Conservation (phyloP, 92 coral and sea anemone species). For the Epizoanthus illoricatus region DNA sequence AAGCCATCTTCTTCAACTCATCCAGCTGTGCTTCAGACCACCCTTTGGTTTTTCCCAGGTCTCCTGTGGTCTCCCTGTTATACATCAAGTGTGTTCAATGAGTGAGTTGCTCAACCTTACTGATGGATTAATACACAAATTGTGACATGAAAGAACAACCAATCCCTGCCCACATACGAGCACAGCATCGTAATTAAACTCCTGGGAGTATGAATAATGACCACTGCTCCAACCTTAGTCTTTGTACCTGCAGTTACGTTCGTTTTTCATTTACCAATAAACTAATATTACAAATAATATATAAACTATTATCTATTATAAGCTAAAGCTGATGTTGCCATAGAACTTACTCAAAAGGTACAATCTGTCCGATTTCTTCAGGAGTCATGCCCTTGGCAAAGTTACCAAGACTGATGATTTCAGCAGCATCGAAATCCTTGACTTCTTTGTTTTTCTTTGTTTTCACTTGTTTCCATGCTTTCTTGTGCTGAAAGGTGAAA, state of each 20-base stretch:
- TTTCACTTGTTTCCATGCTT: slow-evolving; percentile 2
- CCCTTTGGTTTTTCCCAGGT: not conserved
- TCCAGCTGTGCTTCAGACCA: slow-evolving; percentile 21
- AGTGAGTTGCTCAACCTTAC: not conserved
- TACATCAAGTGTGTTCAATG: not conserved
- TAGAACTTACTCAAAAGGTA: not conserved
- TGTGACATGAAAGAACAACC: no score
- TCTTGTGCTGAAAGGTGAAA: slow-evolving; percentile 1
- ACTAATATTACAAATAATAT: no score
- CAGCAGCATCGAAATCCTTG: not conserved
- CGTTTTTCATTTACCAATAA: no score
- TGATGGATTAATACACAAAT: no score
- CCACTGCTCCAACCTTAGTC: no score
- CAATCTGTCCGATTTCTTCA: slow-evolving; percentile 22
- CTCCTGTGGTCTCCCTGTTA: not conserved
- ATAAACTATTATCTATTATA: not conserved
- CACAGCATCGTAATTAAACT: no score
- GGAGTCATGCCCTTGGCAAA: slow-evolving; percentile 23
- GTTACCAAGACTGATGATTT: slow-evolving; percentile 12
- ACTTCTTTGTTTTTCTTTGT: slow-evolving; percentile 5
- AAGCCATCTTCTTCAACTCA: slow-evolving; percentile 16
- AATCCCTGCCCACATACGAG: no score
- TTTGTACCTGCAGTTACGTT: no score
- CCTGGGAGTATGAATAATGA: no score
- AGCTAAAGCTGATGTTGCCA: not conserved